Base-by-base conservation (phyloP, 2,888 invertebrate species). In the Melitaea athalia region DNA sequence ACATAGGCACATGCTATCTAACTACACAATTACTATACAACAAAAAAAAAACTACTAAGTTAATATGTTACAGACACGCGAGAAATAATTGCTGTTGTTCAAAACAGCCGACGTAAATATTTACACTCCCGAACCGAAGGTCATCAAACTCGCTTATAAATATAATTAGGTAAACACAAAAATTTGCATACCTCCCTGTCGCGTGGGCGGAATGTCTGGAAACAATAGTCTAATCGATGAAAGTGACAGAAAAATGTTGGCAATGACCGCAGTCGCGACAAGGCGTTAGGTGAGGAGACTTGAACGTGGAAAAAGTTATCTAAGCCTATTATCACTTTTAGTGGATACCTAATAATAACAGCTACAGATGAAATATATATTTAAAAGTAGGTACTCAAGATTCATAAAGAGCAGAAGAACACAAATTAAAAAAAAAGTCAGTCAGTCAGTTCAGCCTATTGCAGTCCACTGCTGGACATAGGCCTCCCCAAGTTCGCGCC, bases 81-180 rank as follows among this genome's bases (percentile, higher is more conserved):
- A 24, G 14, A 31, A 53, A 14, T 17, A 53, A 4, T 24, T 5
- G 5, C 5, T 5, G 11, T 12, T 31, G 11, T 53, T 53, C 24
- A 55, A 38, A 38, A 55, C 10, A 33, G 4, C 12, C 55, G 38
- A 43, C 43, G 31, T 24, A 15, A 53, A 55, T 62, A 55, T 49
- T 67, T 57, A 57, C 59, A 8, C 14, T 31, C 45, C 24, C 5
- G 8, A 7, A 38, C 14, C 38, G 8, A 17, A 6, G 66, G 66
- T 67, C 66, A 67, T 62, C 49, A 24, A 67, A 57, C 61, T 53
- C 42, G 50, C 17, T 4, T 38, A 55, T 55, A 11, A 38, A 14
- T 55, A 8, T n/a, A 14, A 5, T 7, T n/a, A 33, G 33, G 5
- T 14, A n/a, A 45, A 45, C 14, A 45, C 38, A 6, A 14, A 14